phyloP scores from a whole-genome alignment of 2,797 vertebrate genomes.

The Balearica regulorum region DNA sequence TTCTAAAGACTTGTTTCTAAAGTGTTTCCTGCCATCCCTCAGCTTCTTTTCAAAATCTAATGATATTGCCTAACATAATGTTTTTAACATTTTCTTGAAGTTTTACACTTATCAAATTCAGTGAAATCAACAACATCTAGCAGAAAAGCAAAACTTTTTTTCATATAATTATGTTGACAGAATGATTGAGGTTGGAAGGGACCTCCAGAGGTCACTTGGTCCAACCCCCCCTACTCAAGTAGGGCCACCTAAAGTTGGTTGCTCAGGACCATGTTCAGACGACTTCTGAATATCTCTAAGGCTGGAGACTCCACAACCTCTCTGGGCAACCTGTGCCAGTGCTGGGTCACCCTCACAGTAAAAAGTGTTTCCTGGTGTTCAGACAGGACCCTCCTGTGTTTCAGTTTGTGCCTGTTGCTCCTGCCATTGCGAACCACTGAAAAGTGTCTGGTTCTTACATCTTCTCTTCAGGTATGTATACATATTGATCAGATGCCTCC shows the following conservation, averaged over 20 bases:
- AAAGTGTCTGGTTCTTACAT: background rate
- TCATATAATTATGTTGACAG: background rate
- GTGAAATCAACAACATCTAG: background rate
- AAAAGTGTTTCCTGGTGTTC: background rate
- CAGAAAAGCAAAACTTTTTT: background rate
- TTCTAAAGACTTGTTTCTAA: background rate
- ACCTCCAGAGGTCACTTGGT: background rate
- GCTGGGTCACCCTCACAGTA: rapidly evolving
- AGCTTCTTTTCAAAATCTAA: background rate
- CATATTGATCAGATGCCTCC: background rate
- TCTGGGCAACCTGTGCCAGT: background rate
- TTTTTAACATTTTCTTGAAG: background rate
- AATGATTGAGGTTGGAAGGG: background rate
- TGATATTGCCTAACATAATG: background rate
- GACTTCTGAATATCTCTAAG: background rate
- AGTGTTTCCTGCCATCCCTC: background rate
- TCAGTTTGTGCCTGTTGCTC: background rate
- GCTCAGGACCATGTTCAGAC: background rate
- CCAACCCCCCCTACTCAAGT: background rate
- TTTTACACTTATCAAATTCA: background rate
- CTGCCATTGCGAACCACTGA: too few relatives aligned
- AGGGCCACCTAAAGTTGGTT: background rate
- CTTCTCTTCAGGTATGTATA: background rate
- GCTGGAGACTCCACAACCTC: background rate
- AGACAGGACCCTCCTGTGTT: background rate